A percentile compares a stretch with the other conserved stretches of the same genome.
Evolutionary conservation across 2,797 vertebrate genomes (phyloP).

Genomic region (Zenarchopterus dispar): DNA sequence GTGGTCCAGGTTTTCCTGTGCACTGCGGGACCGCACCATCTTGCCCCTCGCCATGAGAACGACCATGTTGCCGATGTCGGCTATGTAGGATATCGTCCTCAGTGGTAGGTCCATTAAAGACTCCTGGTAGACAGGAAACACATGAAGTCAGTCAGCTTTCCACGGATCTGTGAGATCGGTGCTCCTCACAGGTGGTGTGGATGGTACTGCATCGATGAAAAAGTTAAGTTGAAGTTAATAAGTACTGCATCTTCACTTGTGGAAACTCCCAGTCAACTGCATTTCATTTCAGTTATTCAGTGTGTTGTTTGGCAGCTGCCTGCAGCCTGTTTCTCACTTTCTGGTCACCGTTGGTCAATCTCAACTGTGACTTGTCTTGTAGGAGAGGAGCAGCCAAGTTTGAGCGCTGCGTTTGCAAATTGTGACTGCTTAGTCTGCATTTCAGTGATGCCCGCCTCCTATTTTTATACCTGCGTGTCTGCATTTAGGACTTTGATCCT

Average conservation of each 20-base stretch:
- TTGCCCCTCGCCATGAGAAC: constrained; percentile 95
- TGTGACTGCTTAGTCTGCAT: too few relatives aligned
- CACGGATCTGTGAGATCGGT: neutral
- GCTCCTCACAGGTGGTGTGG: too few relatives aligned
- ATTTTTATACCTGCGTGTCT: constrained; percentile 89
- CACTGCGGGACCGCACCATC: constrained; percentile 91
- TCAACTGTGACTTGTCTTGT: too few relatives aligned
- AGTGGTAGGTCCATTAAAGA: constrained; percentile 96
- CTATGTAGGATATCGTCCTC: constrained; percentile 97
- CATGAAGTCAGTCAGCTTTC: neutral
- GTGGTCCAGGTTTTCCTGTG: constrained; percentile 91
- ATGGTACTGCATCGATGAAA: too few relatives aligned
- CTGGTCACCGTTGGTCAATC: too few relatives aligned
- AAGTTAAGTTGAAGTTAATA: too few relatives aligned
- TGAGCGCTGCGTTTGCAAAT: too few relatives aligned
- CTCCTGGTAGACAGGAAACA: constrained; percentile 79
- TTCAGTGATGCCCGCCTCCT: too few relatives aligned
- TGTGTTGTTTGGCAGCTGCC: neutral
- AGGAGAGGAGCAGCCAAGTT: too few relatives aligned
- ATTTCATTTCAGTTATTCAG: too few relatives aligned
- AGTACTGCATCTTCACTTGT: too few relatives aligned
- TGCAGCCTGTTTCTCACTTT: neutral
- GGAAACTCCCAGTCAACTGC: too few relatives aligned
- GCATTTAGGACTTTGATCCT: constrained; percentile 98
- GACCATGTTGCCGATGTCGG: constrained; percentile 98